These are phyloP conservation scores for Cinara cedri DNA, from an alignment of 2,888 invertebrate species.

Conservation along the genomic window DNA sequence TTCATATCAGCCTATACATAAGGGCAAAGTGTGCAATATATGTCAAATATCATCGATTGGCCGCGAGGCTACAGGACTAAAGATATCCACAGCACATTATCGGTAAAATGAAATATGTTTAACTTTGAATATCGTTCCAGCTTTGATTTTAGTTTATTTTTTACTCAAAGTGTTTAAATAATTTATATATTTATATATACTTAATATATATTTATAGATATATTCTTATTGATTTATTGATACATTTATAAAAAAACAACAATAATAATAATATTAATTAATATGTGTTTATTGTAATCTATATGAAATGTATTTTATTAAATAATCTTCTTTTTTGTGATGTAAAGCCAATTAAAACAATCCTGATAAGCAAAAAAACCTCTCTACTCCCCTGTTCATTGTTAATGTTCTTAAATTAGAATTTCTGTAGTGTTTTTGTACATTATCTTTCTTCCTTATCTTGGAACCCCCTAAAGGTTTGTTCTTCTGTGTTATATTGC, in stretches of 20 bases:
- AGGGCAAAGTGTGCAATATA: constrained; percentile 83
- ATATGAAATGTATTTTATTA: constrained; percentile 41
- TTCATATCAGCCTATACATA: constrained; percentile 84
- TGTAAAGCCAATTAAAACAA: too few species aligned
- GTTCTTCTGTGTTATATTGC: too few species aligned
- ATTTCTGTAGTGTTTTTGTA: too few species aligned
- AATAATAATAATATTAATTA: constrained; percentile 3
- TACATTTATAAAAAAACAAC: not conserved
- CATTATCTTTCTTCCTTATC: too few species aligned
- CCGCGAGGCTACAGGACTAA: constrained; percentile 84
- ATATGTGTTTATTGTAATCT: constrained; percentile 14
- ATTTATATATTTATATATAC: constrained; percentile 35
- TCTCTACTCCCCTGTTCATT: too few species aligned
- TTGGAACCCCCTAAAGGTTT: too few species aligned
- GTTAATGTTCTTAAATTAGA: too few species aligned
- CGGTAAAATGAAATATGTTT: not conserved
- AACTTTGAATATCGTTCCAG: constrained; percentile 17
- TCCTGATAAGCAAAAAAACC: too few species aligned
- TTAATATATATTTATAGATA: constrained; percentile 11
- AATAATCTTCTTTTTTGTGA: too few species aligned
- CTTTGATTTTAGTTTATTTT: constrained; percentile 17
- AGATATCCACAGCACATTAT: constrained; percentile 70
- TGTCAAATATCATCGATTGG: constrained; percentile 91
- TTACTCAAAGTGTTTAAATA: constrained; percentile 17
- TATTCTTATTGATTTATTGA: not conserved